A percentile compares a stretch with the other conserved stretches of the same genome.
These are phyloP conservation scores for Stenodema calcarata DNA, from an alignment of 2,888 invertebrate genomes.

Conservation along the genomic window DNA sequence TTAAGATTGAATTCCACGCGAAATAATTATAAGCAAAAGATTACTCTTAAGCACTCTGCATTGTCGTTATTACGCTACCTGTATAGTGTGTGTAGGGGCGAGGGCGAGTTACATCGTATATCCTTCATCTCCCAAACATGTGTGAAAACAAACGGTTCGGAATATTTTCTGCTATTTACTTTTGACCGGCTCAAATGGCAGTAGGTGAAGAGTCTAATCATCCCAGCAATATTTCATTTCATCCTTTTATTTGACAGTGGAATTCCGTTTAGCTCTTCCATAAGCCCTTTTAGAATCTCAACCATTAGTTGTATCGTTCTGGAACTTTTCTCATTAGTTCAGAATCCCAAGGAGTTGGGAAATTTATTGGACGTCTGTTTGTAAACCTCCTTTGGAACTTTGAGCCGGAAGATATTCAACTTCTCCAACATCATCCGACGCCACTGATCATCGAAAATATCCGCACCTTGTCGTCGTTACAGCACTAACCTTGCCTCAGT, in stretches of 20 bases:
- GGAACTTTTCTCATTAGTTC: not conserved
- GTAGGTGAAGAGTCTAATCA: not conserved
- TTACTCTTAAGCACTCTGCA: too few species aligned
- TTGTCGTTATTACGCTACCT: too few species aligned
- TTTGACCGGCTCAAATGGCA: not conserved
- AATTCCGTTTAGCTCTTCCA: not conserved
- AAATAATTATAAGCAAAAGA: too few species aligned
- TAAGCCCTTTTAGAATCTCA: not conserved
- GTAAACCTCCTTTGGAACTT: not conserved
- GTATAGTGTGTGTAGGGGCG: too few species aligned
- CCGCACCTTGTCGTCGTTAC: too few species aligned
- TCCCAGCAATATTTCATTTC: not conserved
- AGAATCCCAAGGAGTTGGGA: not conserved
- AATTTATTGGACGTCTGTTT: not conserved
- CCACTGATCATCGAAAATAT: not conserved
- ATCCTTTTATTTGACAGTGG: not conserved
- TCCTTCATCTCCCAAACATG: too few species aligned
- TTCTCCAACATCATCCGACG: not conserved
- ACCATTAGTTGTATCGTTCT: not conserved
- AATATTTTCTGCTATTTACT: not conserved
- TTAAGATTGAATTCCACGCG: too few species aligned
- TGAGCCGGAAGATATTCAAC: not conserved
- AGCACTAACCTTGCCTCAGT: too few species aligned
- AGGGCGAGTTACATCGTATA: too few species aligned
- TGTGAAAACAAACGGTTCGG: too few species aligned